Evolutionary conservation across 1,140 invertebrate genomes (phyloP).

Genomic region (Drosophila murphyi): DNA sequence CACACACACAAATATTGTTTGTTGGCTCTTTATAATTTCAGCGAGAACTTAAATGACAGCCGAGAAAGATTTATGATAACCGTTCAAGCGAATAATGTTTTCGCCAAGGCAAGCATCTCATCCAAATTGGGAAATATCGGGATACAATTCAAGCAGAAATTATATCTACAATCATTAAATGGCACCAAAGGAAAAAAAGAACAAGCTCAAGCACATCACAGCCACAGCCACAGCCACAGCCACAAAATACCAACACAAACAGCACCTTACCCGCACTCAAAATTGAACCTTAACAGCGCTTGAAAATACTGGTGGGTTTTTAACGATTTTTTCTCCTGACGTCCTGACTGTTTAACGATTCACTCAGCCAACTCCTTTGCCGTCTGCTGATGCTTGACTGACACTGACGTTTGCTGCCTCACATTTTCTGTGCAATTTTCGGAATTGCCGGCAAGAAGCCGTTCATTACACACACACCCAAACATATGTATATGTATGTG

Average conservation of each 20-base stretch:
- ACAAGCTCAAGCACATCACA: conserved; percentile 27
- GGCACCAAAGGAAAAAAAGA: conserved; percentile 47
- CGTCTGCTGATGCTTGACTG: conserved; percentile 21
- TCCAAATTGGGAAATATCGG: conserved; percentile 16
- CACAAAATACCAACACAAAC: conserved; percentile 4
- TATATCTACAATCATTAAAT: conserved; percentile 48
- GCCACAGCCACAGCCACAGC: background rate
- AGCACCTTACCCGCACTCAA: background rate
- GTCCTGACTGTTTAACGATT: conserved; percentile 35
- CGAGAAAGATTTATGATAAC: conserved; percentile 62
- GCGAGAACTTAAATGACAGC: conserved; percentile 13
- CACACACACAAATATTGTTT: conserved; percentile 28
- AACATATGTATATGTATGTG: conserved; percentile 22
- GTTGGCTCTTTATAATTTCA: conserved; percentile 47
- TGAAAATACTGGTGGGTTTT: conserved; percentile 58
- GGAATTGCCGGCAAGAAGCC: conserved; percentile 20
- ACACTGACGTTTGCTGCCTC: conserved; percentile 38
- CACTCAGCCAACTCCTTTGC: conserved; percentile 28
- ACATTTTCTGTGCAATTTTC: conserved; percentile 59
- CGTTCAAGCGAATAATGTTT: conserved; percentile 63
- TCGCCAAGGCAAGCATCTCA: conserved; percentile 5
- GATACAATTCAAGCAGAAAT: conserved; percentile 24
- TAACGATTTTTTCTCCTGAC: conserved; percentile 46
- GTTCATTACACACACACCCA: background rate
- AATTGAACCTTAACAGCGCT: conserved; percentile 40